These are phyloP conservation scores for Danio tinwini DNA, from an alignment of 2,797 vertebrate genomes.

Conservation along the genomic window DNA sequence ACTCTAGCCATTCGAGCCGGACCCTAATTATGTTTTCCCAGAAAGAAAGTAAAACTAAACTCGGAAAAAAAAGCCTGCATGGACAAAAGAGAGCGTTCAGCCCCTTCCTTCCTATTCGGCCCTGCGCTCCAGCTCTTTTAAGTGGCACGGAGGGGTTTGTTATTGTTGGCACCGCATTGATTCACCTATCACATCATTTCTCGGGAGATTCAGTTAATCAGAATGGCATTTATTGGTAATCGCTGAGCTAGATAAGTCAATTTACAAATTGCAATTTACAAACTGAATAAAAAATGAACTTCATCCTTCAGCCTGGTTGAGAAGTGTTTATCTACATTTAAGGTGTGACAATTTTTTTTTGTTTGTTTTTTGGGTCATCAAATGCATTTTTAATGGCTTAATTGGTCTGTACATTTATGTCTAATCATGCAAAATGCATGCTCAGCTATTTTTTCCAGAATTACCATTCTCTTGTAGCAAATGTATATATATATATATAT, in stretches of 20 bases:
- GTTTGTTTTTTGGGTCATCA: no score
- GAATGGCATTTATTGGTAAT: neutral
- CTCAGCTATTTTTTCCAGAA: neutral
- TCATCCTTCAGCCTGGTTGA: neutral
- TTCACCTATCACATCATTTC: slow-evolving; percentile 33
- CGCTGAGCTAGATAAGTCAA: slow-evolving; percentile 1
- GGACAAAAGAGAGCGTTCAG: slow-evolving; percentile 50
- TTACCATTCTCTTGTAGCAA: neutral
- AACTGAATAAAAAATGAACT: neutral
- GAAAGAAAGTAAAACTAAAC: slow-evolving; percentile 62
- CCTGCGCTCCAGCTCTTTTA: slow-evolving; percentile 16
- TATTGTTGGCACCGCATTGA: neutral
- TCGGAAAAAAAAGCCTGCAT: slow-evolving; percentile 21
- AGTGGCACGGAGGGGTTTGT: slow-evolving; percentile 11
- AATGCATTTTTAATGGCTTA: neutral
- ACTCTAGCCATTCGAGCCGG: slow-evolving; percentile 46
- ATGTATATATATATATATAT: no score
- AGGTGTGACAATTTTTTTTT: neutral
- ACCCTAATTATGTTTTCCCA: slow-evolving; percentile 60
- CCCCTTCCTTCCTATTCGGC: slow-evolving; percentile 22
- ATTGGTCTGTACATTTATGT: neutral
- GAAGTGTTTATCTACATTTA: neutral
- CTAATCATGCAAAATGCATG: neutral
- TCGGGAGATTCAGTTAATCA: slow-evolving; percentile 17
- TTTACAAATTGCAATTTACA: neutral